Evolutionary conservation across 2,888 invertebrate species (phyloP), one percentile per base, ranked within the genome.

Genomic region (Agrilus cyanescens): DNA sequence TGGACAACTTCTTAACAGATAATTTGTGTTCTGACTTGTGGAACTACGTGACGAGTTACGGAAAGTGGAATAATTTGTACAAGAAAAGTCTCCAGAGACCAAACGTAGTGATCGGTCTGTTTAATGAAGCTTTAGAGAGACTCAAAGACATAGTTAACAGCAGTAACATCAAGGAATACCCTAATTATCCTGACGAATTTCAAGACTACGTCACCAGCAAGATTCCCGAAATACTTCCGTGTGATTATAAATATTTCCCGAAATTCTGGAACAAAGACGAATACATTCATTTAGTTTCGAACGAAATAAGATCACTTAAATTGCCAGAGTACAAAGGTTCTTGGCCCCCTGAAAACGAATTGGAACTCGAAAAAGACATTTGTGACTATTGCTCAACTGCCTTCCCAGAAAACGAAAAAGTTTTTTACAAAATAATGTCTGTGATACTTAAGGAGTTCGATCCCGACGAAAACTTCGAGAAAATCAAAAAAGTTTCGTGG

Each of bases 241-340:
- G 78, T 49, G 73, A 74, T 29, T 75, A 78, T 52, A 80, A 82
- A 59, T 77, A 80, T 60, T 81, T 85, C 50, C 74, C 82, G 0
- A 63, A 65, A 14, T 73, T 71, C 54, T 80, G 78, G 66, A 78
- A 73, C 50, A 68, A 63, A 29, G 63, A 70, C 39, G 74, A 76
- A 49, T 67, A 73, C 15, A 59, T 59, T 1, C 62, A 67, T 29
- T 61, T 84, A 6, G 70, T 82, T 61, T 64, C 67, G 37, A 57
- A 64, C 18, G 64, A 73, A 38, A 65, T 85, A 59, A 66, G 69
- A 34, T 65, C 65, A 18, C 59, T 82, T 6, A 71, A 73, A 55
- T 58, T 85, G 31, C 76, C 77, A 2, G 56, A 62, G 32, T 75
- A 70, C 46, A 43, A 52, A 10, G 57, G 60, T 25, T 56, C 56